Base-by-base conservation (phyloP, 2,113 vertebrate genomes). In the rabbit (Oryctolagus cuniculus) region DNA sequence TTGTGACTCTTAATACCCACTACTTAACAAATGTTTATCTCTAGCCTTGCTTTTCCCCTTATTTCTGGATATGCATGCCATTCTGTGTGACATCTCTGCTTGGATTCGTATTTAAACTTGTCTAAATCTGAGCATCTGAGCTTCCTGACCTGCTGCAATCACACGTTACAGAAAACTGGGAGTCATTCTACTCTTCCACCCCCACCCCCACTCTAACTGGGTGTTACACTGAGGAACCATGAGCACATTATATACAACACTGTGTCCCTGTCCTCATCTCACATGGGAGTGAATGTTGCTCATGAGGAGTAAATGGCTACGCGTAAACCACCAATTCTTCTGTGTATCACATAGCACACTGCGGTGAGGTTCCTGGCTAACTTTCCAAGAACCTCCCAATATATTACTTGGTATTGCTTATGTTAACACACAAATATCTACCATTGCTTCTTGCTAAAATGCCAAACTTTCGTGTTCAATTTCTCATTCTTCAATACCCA, bases 151-250 rank as follows among this genome's bases (percentile, higher is more conserved):
- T 69, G 24, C 25, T 29, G 27, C 61, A 63, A 74, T 27, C 5
- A 55, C 25, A 29, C 13, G 74, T 31, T 44, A 53, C 25, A 93
- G 64, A 81, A 89, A 94, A 75, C 4, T 9, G 44, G 15, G 34
- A 83, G 9, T 89, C 66, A 90, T 90, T 94, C 58, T 63, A 78
- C 49, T 87, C 49, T 85, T 74, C n/a, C 36, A 70, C 31, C 24
- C 13, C 24, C 27, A 0, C 29, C 27, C 36, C 34, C 24, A 77
- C 55, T 36, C 25, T 77, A 69, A 80, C 0, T 80, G 17, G 74
- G 29, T 10, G 51, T 2, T 75, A 86, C 77, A 44, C 3, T 67
- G 24, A 91, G 34, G 44, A 53, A 79, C 36, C 36, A 79, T 12
- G 2, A 22, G 22, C 27, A 95, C 27, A 15, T 75, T 85, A 89